Evolutionary conservation across 1,140 invertebrate genomes (phyloP).

Genomic region (Platyura marginata): DNA sequence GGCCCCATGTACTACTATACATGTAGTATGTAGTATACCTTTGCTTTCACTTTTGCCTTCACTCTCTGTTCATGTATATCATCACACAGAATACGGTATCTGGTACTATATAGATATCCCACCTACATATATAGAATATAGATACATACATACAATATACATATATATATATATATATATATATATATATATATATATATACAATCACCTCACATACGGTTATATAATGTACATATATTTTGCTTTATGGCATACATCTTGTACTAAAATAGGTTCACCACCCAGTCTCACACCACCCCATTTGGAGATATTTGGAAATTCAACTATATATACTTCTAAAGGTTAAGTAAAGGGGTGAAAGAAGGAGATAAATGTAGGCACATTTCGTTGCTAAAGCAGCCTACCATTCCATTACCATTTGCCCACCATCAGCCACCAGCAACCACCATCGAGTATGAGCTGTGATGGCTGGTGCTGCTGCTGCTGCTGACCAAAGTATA

Average conservation of each 20-base stretch:
- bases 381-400: too few species aligned
- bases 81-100: neutral
- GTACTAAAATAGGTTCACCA: neutral
- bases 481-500: too few species aligned
- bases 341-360: neutral
- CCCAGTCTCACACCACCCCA: neutral
- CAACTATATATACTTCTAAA: neutral
- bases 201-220: neutral
- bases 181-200: neutral
- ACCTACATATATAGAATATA: neutral
- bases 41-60: neutral
- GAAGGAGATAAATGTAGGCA: neutral
- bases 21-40: neutral
- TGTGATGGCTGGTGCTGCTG: too few species aligned
- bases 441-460: too few species aligned
- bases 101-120: neutral
- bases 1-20: neutral
- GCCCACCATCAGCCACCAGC: too few species aligned
- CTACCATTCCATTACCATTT: too few species aligned
- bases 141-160: neutral
- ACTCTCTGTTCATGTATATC: neutral
- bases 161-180: neutral
- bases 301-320: neutral
- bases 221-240: neutral
- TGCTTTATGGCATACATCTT: neutral